These are phyloP conservation scores for Phylloscopus collybita DNA, from an alignment of 2,797 vertebrate genomes.

Conservation along the genomic window DNA sequence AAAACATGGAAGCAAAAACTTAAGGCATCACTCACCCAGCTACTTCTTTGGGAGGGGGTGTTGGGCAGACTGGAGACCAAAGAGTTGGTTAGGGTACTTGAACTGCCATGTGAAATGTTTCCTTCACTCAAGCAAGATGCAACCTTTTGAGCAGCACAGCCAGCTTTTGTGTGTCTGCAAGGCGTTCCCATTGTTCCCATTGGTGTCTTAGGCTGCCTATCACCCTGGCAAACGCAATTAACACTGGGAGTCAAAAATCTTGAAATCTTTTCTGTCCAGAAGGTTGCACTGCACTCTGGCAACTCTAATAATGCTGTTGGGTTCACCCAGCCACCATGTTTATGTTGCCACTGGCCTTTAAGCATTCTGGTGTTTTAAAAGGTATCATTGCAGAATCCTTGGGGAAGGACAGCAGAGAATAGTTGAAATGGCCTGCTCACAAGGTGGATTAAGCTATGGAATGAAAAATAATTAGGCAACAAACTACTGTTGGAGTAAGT, in stretches of 20 bases:
- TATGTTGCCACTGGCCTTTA: background rate
- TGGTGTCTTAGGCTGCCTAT: background rate
- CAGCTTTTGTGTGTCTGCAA: background rate
- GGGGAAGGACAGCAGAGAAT: background rate
- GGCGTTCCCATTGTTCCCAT: background rate
- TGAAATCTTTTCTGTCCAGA: background rate
- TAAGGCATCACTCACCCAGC: background rate
- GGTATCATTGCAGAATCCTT: background rate
- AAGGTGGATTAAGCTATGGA: background rate
- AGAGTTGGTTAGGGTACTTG: background rate
- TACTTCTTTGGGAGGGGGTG: background rate
- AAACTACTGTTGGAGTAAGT: background rate
- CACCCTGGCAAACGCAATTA: background rate
- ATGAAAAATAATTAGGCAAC: background rate
- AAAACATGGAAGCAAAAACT: background rate
- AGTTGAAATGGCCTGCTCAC: background rate
- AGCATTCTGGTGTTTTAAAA: background rate
- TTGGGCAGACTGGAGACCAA: background rate
- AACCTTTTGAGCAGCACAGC: background rate
- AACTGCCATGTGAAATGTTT: background rate
- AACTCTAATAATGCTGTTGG: background rate
- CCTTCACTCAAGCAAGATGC: background rate
- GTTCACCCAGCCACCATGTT: background rate
- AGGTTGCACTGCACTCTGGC: background rate
- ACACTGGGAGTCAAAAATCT: background rate